A percentile compares a stretch with the other conserved stretches of the same genome.
Conservation (phyloP, 2,888 invertebrate species). For the Macrophya annulata region DNA sequence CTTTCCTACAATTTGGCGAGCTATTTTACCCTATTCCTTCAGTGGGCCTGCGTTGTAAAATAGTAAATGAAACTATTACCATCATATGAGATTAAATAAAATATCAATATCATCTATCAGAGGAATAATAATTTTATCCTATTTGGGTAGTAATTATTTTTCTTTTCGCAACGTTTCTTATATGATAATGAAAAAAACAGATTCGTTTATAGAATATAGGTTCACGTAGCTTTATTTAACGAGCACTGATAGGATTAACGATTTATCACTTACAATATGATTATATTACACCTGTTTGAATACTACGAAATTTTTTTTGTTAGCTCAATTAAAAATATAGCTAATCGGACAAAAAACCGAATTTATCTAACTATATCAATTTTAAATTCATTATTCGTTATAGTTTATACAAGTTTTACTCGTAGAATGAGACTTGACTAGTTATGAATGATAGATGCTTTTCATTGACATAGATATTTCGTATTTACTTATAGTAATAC, state of each 20-base stretch:
- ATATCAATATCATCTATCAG: slow-evolving; percentile 8
- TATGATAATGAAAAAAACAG: background rate
- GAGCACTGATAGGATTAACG: background rate
- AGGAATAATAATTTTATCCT: background rate
- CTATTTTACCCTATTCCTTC: background rate
- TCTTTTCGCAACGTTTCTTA: background rate
- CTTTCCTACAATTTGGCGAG: background rate
- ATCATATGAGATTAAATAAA: slow-evolving; percentile 44
- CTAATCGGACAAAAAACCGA: background rate
- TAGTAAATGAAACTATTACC: slow-evolving; percentile 32
- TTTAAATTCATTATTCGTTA: slow-evolving; percentile 17
- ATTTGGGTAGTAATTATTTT: background rate
- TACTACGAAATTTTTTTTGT: background rate
- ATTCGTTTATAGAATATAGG: slow-evolving; percentile 13
- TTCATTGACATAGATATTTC: background rate
- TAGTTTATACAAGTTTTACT: background rate
- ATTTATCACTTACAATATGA: background rate
- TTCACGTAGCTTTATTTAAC: background rate
- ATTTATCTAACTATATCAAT: background rate
- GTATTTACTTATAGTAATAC: slow-evolving; percentile 7
- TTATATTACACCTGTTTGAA: background rate
- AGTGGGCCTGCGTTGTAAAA: slow-evolving; percentile 10
- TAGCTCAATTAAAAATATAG: slow-evolving; percentile 14
- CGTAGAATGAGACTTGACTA: background rate
- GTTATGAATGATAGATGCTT: background rate